Base-by-base conservation (phyloP, 2,888 invertebrate species). In the Smittia sp. region DNA sequence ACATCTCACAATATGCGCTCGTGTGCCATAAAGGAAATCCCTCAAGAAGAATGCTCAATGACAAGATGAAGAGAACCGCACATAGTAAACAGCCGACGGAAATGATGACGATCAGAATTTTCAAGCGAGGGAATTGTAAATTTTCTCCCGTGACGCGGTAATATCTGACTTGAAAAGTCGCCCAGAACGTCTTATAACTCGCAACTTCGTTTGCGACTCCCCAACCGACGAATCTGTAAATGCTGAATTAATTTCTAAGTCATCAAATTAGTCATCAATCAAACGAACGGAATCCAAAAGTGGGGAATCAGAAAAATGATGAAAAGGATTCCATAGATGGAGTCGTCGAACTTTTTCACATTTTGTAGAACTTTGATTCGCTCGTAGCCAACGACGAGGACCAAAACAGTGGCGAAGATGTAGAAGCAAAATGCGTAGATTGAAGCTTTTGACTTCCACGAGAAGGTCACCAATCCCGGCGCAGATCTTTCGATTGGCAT, bases 121-220 rank as follows among this genome's bases (percentile, higher is more conserved):
- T 87, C 75, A 89, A 79, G 75, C 85, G 82, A 0, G 88, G 88
- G 79, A 89, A 89, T 77, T 86, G 81, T 24, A 89, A 82, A 75
- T 86, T 85, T 79, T 86, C 85, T 0, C 88, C 88, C 63, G 85
- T 85, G 52, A 87, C 84, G 20, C 85, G 81, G 78, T 84, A 86
- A 78, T 86, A 86, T 73, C 86, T 79, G 78, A 88, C 85, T 82
- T 89, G 89, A 81, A 88, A 89, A 76, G 84, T 84, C 20, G 86
- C 87, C 89, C 89, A 89, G 75, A 85, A 87, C 63, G 88, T 88
- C 80, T 89, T 89, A 79, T 89, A 89, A 76, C 86, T 85, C 74
- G 88, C 88, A 3, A 89, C 89, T 79, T 89, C 87, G 58, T 84
- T 84, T 0, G 89, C 89, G 24, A 89, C 89, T 0, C 89, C 88